Base-by-base conservation (phyloP, 1,140 invertebrate species). In the Aplysia californica region DNA sequence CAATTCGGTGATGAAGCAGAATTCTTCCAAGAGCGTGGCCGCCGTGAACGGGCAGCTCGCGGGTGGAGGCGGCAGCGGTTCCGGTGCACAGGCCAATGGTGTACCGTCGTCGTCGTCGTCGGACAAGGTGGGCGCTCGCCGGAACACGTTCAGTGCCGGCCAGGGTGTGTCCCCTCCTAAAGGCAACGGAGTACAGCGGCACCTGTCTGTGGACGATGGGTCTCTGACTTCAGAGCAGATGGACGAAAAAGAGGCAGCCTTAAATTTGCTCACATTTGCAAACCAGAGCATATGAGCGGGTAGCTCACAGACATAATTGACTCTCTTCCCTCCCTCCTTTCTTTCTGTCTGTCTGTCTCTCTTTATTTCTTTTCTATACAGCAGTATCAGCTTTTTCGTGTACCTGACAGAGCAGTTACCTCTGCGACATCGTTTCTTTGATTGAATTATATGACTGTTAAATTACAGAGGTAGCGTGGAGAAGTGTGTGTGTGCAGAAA, bases 191-290 rank as follows among this genome's bases (percentile, higher is more conserved):
- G 10, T 36, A 33, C 65, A 67, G 65, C 35, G 65, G n/a, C 65
- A 67, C 15, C 15, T 36, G 3, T 67, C 38, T 5, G 39, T 33
- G 21, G 39, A 70, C 26, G 39, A 70, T 26, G 36, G n/a, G 29
- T 4, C 50, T 18, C 29, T 71, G 1, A 67, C 59, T 33, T 4
- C 56, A 6, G 2, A 69, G 56, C 56, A 64, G 10, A 44, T 59
- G 29, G 56, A 72, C 38, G 71, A 80, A 36, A 72, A 80, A 59
- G 70, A 77, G 23, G 78, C 78, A 3, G 78, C 78, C 18, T 36
- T 77, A 6, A 79, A 76, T 38, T 75, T 80, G 3, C 66, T 80
- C 2, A 74, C 70, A 3, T 44, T 80, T 10, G 78, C 78, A 10
- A 77, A 77, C 35, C 78, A 80, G 50, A n/a, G 29, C 36, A n/a